These are phyloP conservation scores for Omphaloscelis lunosa DNA, from an alignment of 2,888 invertebrate species.

Conservation along the genomic window DNA sequence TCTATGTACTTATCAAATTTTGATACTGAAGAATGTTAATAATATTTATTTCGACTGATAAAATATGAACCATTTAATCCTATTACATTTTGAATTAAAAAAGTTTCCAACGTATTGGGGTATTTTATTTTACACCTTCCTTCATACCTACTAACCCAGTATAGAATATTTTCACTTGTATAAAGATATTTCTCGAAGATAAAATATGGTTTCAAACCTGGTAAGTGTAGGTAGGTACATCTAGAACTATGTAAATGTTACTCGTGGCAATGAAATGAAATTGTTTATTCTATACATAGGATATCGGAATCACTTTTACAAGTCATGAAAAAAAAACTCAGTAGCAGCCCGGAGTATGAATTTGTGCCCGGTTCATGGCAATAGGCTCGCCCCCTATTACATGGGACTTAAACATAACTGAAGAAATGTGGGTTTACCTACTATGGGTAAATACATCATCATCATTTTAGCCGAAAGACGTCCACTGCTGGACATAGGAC, in stretches of 20 bases:
- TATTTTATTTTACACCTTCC: conserved; percentile 38
- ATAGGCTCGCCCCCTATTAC: no score
- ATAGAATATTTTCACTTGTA: not conserved
- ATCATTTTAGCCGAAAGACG: no score
- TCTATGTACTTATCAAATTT: conserved; percentile 2
- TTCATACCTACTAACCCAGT: not conserved
- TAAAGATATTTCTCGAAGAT: no score
- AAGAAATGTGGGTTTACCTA: no score
- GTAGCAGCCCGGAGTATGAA: no score
- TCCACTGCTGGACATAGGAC: no score
- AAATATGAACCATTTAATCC: conserved; percentile 44
- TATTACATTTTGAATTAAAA: conserved; percentile 40
- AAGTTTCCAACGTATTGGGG: conserved; percentile 27
- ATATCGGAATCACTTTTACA: no score
- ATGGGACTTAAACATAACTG: no score
- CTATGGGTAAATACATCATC: no score
- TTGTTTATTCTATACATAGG: not conserved
- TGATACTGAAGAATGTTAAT: conserved; percentile 23
- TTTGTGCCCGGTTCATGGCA: no score
- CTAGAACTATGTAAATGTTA: not conserved
- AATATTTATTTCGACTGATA: conserved; percentile 59
- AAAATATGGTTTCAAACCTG: not conserved
- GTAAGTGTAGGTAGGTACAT: not conserved
- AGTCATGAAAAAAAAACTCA: no score
- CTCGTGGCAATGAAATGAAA: not conserved